Evolutionary conservation across 2,113 vertebrate species (phyloP).

Genomic region (Formicarius rufipectus): DNA sequence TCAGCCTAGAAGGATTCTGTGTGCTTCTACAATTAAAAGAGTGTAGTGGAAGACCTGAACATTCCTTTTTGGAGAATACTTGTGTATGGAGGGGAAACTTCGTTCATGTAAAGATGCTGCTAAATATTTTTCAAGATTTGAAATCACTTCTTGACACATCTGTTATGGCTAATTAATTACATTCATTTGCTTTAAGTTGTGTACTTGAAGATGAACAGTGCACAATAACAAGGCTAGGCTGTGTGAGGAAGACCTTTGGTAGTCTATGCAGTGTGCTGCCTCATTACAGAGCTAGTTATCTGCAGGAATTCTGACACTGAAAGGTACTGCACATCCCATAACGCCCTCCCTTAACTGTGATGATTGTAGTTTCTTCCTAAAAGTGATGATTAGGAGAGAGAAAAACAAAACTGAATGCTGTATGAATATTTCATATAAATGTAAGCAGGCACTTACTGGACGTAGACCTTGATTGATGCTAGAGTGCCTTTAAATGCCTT

Average conservation of each 20-base stretch:
- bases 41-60: not conserved
- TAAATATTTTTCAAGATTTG: constrained; percentile 71
- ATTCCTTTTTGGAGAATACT: not conserved
- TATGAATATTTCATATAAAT: constrained; percentile 99
- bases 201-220: constrained; percentile 71
- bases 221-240: constrained; percentile 72
- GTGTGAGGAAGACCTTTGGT: constrained; percentile 79
- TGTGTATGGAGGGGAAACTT: accelerated
- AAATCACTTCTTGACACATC: constrained; percentile 74
- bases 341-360: constrained; percentile 88
- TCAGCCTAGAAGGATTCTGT: constrained; percentile 6
- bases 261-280: constrained; percentile 76
- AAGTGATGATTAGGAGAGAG: constrained; percentile 94
- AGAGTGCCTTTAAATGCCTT: constrained; percentile 91
- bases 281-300: constrained; percentile 85
- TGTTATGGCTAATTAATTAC: constrained; percentile 80
- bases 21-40: constrained; percentile 55
- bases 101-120: constrained; percentile 51
- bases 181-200: constrained; percentile 78
- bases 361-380: constrained; percentile 95
- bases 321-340: constrained; percentile 83
- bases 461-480: constrained; percentile 92
- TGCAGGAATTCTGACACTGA: constrained; percentile 83
- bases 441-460: constrained; percentile 96
- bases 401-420: constrained; percentile 93